Percentiles rank a stretch among this genome's conserved stretches.
Evolutionary conservation across 23 tunicate genomes (phyloP).

Genomic region (Phallusia fumigata): DNA sequence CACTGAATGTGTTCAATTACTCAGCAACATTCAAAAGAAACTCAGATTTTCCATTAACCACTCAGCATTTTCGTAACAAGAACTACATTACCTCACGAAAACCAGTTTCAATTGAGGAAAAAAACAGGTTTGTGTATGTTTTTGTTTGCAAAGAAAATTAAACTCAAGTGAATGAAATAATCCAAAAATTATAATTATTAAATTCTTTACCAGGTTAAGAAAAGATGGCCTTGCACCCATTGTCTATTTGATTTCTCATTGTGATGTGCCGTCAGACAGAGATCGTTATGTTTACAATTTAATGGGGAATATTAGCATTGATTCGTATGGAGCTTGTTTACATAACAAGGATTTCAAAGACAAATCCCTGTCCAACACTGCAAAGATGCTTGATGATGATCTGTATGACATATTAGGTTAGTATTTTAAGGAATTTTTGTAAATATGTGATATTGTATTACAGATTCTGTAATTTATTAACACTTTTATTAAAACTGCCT

Average conservation of each 20-base stretch:
- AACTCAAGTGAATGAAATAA: too few species aligned
- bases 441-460: too few species aligned
- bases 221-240: conserved; percentile 72
- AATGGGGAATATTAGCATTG: conserved; percentile 61
- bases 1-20: conserved; percentile 61
- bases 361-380: conserved; percentile 29
- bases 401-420: conserved; percentile 55
- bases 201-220: conserved; percentile 23
- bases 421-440: too few species aligned
- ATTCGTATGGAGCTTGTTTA: conserved; percentile 82
- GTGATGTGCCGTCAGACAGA: conserved; percentile 92
- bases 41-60: conserved; percentile 87
- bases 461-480: too few species aligned
- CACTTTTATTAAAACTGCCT: too few species aligned
- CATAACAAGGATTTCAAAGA: conserved; percentile 72
- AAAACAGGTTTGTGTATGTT: conserved; percentile 69
- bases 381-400: conserved; percentile 47
- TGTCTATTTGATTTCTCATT: conserved; percentile 83
- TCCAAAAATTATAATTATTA: too few species aligned
- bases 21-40: conserved; percentile 74
- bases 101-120: conserved; percentile 47
- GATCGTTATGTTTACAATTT: conserved; percentile 70
- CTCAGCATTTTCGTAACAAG: conserved; percentile 69
- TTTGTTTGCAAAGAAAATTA: too few species aligned
- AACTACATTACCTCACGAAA: conserved; percentile 53